Base-by-base conservation (phyloP, 2,113 vertebrate genomes). In the Campylomormyrus tamandua region DNA sequence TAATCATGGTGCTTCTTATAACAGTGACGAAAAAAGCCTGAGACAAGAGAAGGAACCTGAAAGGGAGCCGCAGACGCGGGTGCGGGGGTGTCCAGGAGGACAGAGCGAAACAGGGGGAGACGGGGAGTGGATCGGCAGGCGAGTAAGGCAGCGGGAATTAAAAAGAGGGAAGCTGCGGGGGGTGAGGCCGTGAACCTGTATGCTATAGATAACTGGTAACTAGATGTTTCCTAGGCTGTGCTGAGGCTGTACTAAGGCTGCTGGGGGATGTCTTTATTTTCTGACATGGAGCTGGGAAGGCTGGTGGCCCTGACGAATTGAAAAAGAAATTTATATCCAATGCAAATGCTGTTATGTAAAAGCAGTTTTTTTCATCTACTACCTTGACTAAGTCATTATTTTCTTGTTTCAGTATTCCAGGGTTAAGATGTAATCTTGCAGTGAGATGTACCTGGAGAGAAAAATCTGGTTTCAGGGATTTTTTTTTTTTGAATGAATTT, bases 171-270 rank as follows among this genome's bases (percentile, higher is more conserved):
- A 50, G 24, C 83, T 13, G 83, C 24, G 10, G 48, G 83, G 48
- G n/a, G 83, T 15, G n/a, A 50, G 83, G 48, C 83, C 24, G 24
- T 49, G 45, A 48, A 50, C 48, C 45, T 77, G 19, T 53, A 87
- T 58, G 35, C 66, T 58, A 88, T 19, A 89, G 89, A 87, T 91
- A 91, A 90, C 85, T 83, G 87, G 89, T 74, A 49, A 88, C 89
- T 87, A 83, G 86, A 89, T 70, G 89, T 90, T 91, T 86, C 80
- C 49, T 58, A 80, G 66, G 49, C 66, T 85, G 62, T 9, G 74
- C 24, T 62, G 58, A 49, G 83, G 56, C 46, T 83, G 62, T 52
- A 42, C 39, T 42, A 42, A 42, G 39, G 39, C 39, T 42, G 39
- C 46, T 24, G 66, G 58, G 50, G 87, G 46, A 91, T 80, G 83